Base-by-base conservation (phyloP, 2,113 vertebrate species). In the Triplophysa dalaica region DNA sequence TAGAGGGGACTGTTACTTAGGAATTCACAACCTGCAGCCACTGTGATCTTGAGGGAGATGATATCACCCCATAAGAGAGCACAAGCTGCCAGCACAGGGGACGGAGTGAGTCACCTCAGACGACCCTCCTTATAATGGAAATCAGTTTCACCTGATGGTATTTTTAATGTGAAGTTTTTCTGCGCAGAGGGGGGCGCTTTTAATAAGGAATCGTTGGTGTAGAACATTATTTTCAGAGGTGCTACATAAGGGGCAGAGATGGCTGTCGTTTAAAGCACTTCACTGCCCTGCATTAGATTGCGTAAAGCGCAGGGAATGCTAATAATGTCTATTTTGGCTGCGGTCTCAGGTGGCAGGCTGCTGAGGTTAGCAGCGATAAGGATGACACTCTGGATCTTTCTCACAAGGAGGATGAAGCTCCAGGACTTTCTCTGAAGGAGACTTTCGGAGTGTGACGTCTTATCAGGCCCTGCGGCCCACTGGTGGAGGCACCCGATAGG, bases 131-230 rank as follows among this genome's bases (percentile, higher is more conserved):
- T 68, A 56, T 68, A 82, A 62, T 41, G n/a, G n/a, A 63, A 79
- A 79, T 79, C 21, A 17, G 41, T 61, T 63, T 79, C 17, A 60
- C 14, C 26, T 78, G 48, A 61, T 66, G 68, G 68, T 60, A 33
- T 58, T 77, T 70, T 65, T 65, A 77, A 77, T 65, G 62, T 65
- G 26, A 75, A 38, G n/a, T 38, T 65, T 56, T 13, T 45, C 21
- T 45, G 69, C 17, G 1, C 60, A 11, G 16, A 61, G 24, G 45
- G 33, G 62, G 67, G 29, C 21, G 29, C 41, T 60, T 70, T 76
- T 69, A 77, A 75, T 79, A 41, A 79, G 72, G 22, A 17, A 64
- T 79, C 21, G 52, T 38, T 65, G 74, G n/a, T 52, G 62, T 77
- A 22, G 74, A 77, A 77, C 74, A 77, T 52, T 66, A 66, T 74